Conservation (phyloP, 2,113 vertebrate species). For the Tympanuchus pallidicinctus region DNA sequence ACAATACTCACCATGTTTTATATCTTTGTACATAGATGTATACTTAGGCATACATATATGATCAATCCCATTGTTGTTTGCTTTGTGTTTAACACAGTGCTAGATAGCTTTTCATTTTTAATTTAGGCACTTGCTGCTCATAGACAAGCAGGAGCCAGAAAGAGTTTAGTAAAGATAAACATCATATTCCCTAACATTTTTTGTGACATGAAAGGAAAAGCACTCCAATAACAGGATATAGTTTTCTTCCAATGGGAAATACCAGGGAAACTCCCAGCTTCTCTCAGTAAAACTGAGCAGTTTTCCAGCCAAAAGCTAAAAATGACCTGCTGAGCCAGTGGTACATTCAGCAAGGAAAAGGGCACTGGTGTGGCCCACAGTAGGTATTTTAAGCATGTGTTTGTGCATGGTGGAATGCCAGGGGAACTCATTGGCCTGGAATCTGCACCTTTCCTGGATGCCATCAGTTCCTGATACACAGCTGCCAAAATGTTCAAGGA, state of each 20-base stretch:
- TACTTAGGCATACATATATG: background rate
- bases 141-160: background rate
- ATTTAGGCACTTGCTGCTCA: background rate
- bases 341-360: background rate
- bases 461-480: fast-evolving
- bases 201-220: background rate
- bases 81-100: background rate
- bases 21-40: background rate
- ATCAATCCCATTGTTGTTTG: background rate
- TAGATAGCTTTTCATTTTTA: background rate
- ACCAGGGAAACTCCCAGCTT: background rate
- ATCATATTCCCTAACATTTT: background rate
- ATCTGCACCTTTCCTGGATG: background rate
- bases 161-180: background rate
- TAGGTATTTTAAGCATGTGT: background rate
- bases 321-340: background rate
- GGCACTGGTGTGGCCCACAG: background rate
- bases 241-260: background rate
- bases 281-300: background rate
- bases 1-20: background rate
- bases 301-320: conserved; percentile 26
- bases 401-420: background rate
- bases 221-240: conserved; percentile 29
- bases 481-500: fast-evolving
- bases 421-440: background rate